A percentile compares a stretch with the other conserved stretches of the same genome.
Evolutionary conservation across 1,140 invertebrate genomes (phyloP).

Genomic region (Drosophila asahinai): DNA sequence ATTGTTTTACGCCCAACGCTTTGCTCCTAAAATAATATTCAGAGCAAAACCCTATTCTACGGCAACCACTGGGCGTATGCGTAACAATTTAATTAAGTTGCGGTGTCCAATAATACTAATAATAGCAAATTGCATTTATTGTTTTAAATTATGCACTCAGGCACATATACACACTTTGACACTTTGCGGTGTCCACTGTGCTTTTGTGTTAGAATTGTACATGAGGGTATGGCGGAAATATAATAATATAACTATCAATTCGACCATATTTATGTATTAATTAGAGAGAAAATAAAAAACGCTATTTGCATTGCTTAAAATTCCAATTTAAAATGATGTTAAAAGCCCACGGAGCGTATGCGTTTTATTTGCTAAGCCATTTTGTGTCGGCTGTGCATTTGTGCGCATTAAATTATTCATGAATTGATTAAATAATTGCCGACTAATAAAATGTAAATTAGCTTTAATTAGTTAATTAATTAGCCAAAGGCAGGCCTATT

Average conservation of each 20-base stretch:
- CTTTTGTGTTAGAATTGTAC: conserved; percentile 1
- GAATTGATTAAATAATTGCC: conserved; percentile 69
- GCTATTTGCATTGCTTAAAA: conserved; percentile 32
- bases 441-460: conserved; percentile 71
- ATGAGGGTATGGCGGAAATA: conserved; percentile 18
- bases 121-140: conserved; percentile 58
- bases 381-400: conserved; percentile 27
- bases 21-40: conserved; percentile 18
- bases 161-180: conserved; percentile 28
- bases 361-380: conserved; percentile 53
- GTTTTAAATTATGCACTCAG: conserved; percentile 63
- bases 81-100: conserved; percentile 77
- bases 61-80: conserved; percentile 48
- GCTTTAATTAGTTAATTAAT: conserved; percentile 71
- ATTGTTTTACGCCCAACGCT: background rate
- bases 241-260: conserved; percentile 28
- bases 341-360: conserved; percentile 33
- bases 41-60: background rate
- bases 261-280: conserved; percentile 43
- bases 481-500: conserved; percentile 42
- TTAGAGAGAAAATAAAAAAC: conserved; percentile 10
- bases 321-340: conserved; percentile 30
- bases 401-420: conserved; percentile 55
- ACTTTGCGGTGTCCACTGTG: conserved; percentile 34
- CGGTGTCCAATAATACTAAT: conserved; percentile 57